Evolutionary conservation across 1,140 invertebrate genomes (phyloP), one percentile per base, ranked within the genome.

Genomic region (Neodiprion fabricii): DNA sequence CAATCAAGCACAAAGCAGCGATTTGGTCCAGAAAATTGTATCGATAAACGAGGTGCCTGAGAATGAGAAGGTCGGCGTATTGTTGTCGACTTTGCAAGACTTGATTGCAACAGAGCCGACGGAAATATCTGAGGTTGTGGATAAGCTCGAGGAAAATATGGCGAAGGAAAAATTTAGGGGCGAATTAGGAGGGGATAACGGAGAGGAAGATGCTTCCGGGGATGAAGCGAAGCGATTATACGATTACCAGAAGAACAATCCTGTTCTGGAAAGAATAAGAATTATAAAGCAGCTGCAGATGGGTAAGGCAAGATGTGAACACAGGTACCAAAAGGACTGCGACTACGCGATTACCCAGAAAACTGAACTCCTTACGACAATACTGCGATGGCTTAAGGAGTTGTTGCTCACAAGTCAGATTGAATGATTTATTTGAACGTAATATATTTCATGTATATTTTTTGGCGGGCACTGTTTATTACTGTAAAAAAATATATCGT

Each of bases 331-430:
- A 72, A 72, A 75, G 40, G 78, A 77, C n/a, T 74, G 72, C 0
- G 72, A 80, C 9, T n/a, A 74, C 14, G 17, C 11, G 0, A 12
- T n/a, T 49, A 75, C 75, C 12, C 67, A 72, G 70, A 72, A 76
- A 17, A 77, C 77, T 17, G 74, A 79, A 49, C 40, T 82, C 17
- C 10, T 82, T 7, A 80, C 78, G 70, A 77, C 48, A 68, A 47
- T 84, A 14, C 53, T 85, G 9, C 61, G 79, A 48, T 83, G 80
- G 75, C 9, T 85, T n/a, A 84, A 77, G 72, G 66, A 78, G 12
- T 53, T 84, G 66, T 71, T 82, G 17, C 23, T 81, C 50, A 53
- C 9, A 10, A 53, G 50, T 10, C 9, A 14, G 14, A 53, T 53
- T 14, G 50, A 53, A 53, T 21, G 17, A 21, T 21, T 21, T 21